Conservation (phyloP, 2,797 vertebrate species). For the Gobio occitaniae region DNA sequence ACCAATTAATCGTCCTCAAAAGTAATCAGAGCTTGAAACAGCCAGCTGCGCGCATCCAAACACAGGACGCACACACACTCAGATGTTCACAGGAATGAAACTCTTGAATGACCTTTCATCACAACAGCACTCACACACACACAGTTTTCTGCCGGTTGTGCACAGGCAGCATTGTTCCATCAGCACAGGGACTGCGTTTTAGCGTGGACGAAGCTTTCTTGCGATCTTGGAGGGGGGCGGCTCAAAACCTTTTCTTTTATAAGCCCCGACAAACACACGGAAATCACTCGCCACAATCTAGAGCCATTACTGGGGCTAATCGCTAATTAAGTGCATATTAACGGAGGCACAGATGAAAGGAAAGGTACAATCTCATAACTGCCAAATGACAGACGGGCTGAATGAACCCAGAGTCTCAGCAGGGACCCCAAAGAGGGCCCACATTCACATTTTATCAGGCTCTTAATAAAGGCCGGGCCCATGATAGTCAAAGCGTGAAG, state of each 20-base stretch:
- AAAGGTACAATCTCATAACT: conserved; percentile 20
- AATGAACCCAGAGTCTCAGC: background rate
- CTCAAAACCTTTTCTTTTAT: conserved; percentile 27
- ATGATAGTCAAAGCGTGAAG: background rate
- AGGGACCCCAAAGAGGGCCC: background rate
- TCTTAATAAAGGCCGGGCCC: background rate
- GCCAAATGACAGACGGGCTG: background rate
- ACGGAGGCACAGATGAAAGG: conserved; percentile 36
- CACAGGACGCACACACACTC: conserved; percentile 71
- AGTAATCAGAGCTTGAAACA: conserved; percentile 69
- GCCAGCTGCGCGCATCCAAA: conserved; percentile 78
- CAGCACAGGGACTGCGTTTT: conserved; percentile 23
- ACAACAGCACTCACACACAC: conserved; percentile 14
- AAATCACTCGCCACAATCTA: conserved; percentile 26
- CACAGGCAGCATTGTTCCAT: conserved; percentile 15
- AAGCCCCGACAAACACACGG: conserved; percentile 11
- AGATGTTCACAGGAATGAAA: conserved; percentile 27
- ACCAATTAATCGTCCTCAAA: conserved; percentile 77
- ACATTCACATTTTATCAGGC: background rate
- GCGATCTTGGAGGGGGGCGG: conserved; percentile 14
- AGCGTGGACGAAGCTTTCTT: background rate
- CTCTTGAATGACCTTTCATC: conserved; percentile 31
- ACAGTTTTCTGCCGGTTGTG: background rate
- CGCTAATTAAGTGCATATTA: conserved; percentile 41
- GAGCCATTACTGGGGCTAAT: conserved; percentile 36